Evolutionary conservation across 2,888 invertebrate species (phyloP), one percentile per base, ranked within the genome.

Genomic region (Drosophila melanosoma): DNA sequence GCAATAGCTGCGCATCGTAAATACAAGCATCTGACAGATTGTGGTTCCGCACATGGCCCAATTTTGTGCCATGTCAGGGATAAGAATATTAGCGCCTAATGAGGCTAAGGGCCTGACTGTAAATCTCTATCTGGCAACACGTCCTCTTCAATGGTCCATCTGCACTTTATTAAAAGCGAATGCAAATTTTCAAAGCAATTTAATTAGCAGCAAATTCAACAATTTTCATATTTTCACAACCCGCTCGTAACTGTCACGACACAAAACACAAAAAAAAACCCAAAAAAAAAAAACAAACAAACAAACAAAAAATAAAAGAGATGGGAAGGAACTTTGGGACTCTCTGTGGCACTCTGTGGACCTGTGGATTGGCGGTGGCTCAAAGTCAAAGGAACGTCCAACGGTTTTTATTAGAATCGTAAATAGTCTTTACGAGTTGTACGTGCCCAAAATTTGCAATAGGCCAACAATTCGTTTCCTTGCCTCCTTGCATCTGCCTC

Each of bases 201-300:
- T 87, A 87, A 87, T 87, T 87, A 87, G 87, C 87, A 89, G 82
- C 84, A 87, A 87, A 87, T 89, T 87, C 79, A 87, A 88, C 86
- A 82, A 83, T 86, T 86, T 86, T 79, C 53, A 66, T 69, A 56
- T 42, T 53, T 57, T 32, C 36, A 48, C 60, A 66, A 65, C 71
- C 59, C 69, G 72, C 81, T 82, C 82, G 85, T 84, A 82, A 83
- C 74, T 82, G 72, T 80, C 87, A 87, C 68, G 87, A 68, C 53
- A 49, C 69, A 38, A 33, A 33, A 20, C 10, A 58, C 23, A 48
- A 38, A 0, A 45, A 3, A 40, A 12, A 42, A 42, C 26, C 4
- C 3, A 52, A 68, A 26, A n/a, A 15, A n/a, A 57, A n/a, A 36
- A 32, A 0, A 0, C 3, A 26, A 52, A 68, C 17, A n/a, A n/a